Base-by-base conservation (phyloP, 2,888 invertebrate species). In the Lobophora halterata region DNA sequence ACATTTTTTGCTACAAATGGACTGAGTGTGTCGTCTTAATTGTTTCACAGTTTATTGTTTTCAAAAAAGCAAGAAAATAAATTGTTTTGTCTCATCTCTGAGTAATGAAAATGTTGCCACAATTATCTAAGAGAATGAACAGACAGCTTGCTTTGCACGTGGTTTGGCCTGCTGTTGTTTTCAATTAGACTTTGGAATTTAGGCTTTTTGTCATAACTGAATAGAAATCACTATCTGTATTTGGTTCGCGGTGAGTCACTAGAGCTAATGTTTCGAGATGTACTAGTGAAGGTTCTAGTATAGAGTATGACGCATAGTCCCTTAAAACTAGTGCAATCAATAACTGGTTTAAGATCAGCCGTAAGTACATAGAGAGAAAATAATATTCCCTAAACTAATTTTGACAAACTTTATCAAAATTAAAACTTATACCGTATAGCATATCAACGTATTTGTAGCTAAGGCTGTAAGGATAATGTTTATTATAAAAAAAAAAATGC, bases 21-120 rank as follows among this genome's bases (percentile, higher is more conserved):
- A 41, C 49, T 39, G 49, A 58, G 50, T 64, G 61, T 67, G 72
- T 75, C 79, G 71, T 71, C 72, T 74, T 75, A 75, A 80, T 82
- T 79, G 72, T 75, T 69, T 77, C 69, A 77, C 72, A 75, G 71
- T 65, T 67, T 65, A 63, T 69, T 67, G 63, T 71, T 65, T 61
- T 52, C 51, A 60, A 58, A 58, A 58, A 45, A 32, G 39, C 45
- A 49, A 35, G 36, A 29, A 36, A 48, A 49, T 54, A 51, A 46
- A 43, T 33, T 39, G 46, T 43, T 28, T 50, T 24, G 34, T 49
- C 49, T 49, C 49, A 39, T 52, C 45, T 54, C 52, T 54, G 40
- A 29, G 17, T 31, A 18, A 38, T 49, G 52, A 47, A 49, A 58
- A 52, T 56, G 49, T 40, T 52, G 39, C 49, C 38, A 52, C 46